Evolutionary conservation across 2,888 invertebrate species (phyloP).

Genomic region (Pocota personata): DNA sequence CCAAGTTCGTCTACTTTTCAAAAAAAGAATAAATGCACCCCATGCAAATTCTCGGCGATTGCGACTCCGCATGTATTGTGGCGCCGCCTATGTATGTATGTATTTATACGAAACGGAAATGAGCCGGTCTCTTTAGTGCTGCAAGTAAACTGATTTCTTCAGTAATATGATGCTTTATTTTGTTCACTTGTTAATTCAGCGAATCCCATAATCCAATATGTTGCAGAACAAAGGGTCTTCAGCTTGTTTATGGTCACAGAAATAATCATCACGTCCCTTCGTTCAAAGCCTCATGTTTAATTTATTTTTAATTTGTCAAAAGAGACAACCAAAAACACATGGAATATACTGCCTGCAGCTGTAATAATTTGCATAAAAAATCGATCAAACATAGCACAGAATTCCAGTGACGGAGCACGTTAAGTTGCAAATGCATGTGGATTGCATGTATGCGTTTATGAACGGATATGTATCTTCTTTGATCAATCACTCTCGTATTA

Average conservation of each 20-base stretch:
- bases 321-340: not conserved
- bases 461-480: constrained; percentile 10
- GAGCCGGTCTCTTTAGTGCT: too few relatives aligned
- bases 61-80: too few relatives aligned
- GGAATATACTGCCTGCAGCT: not conserved
- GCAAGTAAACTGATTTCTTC: too few relatives aligned
- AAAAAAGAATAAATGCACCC: too few relatives aligned
- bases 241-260: not conserved
- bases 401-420: not conserved
- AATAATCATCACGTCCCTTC: not conserved
- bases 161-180: too few relatives aligned
- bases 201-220: not conserved
- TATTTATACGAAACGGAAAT: too few relatives aligned
- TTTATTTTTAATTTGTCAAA: constrained; percentile 16
- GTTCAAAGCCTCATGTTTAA: constrained; percentile 1
- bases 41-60: too few relatives aligned
- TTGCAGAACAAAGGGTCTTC: not conserved
- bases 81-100: too few relatives aligned
- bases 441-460: not conserved
- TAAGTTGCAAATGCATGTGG: not conserved
- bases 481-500: not conserved
- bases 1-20: too few relatives aligned
- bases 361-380: constrained; percentile 8
- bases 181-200: too few relatives aligned
- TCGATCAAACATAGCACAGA: not conserved